These are phyloP conservation scores for Picathartes gymnocephalus DNA, from an alignment of 2,113 vertebrate genomes.

Conservation along the genomic window DNA sequence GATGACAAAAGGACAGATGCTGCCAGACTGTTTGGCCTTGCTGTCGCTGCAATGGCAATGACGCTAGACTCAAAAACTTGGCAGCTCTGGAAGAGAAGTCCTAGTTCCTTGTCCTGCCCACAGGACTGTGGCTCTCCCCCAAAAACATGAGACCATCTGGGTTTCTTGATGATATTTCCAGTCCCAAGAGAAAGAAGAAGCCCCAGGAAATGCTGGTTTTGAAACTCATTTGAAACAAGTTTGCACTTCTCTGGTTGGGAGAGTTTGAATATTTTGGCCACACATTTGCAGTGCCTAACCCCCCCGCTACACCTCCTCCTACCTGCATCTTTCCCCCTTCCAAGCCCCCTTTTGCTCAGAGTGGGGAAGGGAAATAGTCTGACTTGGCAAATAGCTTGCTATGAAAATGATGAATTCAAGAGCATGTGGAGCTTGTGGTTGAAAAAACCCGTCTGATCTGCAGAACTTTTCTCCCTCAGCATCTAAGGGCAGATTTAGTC, in stretches of 20 bases:
- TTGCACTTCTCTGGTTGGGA: neutral
- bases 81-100: neutral
- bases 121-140: neutral
- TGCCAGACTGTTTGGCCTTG: neutral
- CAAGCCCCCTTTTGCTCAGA: neutral
- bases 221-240: neutral
- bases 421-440: conserved; percentile 7
- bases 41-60: neutral
- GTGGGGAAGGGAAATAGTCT: neutral
- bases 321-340: neutral
- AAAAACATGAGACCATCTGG: neutral
- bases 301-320: neutral
- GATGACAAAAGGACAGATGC: neutral
- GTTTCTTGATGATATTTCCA: neutral
- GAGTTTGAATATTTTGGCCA: neutral
- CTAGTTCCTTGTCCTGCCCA: neutral
- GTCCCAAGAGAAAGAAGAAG: neutral
- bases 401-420: neutral
- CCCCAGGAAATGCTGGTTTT: neutral
- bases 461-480: conserved; percentile 15
- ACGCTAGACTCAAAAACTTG: neutral
- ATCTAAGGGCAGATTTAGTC: conserved; percentile 47
- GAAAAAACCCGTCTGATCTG: conserved; percentile 16
- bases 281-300: fast-evolving
- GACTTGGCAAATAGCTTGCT: neutral